Conservation (phyloP, 2,888 invertebrate genomes). For the Melangyna quadrimaculata region DNA sequence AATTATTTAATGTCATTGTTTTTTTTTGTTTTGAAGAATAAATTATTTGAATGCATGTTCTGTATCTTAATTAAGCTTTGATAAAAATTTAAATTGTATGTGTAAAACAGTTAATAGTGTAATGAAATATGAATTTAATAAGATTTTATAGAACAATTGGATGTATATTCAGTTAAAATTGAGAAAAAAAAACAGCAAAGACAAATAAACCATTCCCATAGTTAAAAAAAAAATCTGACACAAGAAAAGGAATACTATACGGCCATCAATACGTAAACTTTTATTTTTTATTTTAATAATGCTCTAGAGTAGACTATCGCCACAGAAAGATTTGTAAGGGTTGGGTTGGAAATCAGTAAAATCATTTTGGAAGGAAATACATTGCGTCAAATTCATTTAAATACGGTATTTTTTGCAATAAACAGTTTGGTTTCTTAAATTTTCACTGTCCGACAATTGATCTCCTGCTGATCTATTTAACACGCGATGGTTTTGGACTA, state of each 20-base stretch:
- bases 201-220: not conserved
- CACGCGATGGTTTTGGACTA: too few species aligned
- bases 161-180: not conserved
- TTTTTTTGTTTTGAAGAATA: conserved; percentile 58
- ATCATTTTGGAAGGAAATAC: too few species aligned
- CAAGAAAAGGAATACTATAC: not conserved
- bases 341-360: too few species aligned
- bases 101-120: conserved; percentile 9
- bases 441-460: too few species aligned
- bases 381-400: too few species aligned
- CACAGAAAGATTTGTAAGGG: too few species aligned
- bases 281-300: too few species aligned
- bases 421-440: too few species aligned
- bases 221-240: not conserved
- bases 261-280: not conserved
- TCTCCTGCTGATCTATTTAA: too few species aligned
- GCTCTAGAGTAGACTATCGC: too few species aligned
- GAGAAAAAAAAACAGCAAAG: not conserved
- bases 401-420: too few species aligned
- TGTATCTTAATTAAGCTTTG: conserved; percentile 5
- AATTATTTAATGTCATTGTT: conserved; percentile 47
- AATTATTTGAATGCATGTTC: conserved; percentile 62
- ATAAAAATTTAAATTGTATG: not conserved
- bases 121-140: not conserved
- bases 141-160: not conserved